Evolutionary conservation across 2,888 invertebrate species (phyloP), one percentile per base, ranked within the genome.

Genomic region (Agrotis ipsilon): DNA sequence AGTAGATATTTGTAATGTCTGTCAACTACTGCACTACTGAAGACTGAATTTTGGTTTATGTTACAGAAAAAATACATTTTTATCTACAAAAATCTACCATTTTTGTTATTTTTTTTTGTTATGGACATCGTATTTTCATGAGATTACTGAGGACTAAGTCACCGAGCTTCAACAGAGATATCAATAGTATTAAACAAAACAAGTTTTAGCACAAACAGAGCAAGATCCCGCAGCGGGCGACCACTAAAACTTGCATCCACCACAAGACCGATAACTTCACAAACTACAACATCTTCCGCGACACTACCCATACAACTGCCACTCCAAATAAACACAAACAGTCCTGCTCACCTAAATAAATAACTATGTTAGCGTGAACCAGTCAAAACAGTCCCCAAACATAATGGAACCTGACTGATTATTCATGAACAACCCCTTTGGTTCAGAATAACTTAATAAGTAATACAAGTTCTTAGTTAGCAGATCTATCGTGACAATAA

Each of bases 371-470:
- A 21, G 19, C 27, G 45, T 51, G 49, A 55, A 48, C 16, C 43
- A 80, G 75, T 76, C 70, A 69, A 65, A 75, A 62, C 61, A 66
- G n/a, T 18, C 24, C 18, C 60, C 19, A 68, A 78, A 60, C 78
- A 63, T 73, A 78, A 80, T 67, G 64, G 65, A 69, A 27, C 39
- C 39, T 68, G 74, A 71, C 82, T 68, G 70, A 78, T 74, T 80
- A 80, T 80, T 80, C 82, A 80, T 80, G 79, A 82, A 64, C 55
- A 45, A 71, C 48, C 65, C 63, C 64, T 74, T 74, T 58, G 61
- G n/a, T 21, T 43, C 46, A 16, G 32, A 19, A 74, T 76, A 74
- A 78, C 69, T 78, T 43, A 58, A 75, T 69, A 68, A 49, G 57
- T 52, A 55, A 13, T 4, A 6, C 39, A 57, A 61, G 48, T 75